Conservation (phyloP, 2,113 vertebrate genomes). For the Lota lota region DNA sequence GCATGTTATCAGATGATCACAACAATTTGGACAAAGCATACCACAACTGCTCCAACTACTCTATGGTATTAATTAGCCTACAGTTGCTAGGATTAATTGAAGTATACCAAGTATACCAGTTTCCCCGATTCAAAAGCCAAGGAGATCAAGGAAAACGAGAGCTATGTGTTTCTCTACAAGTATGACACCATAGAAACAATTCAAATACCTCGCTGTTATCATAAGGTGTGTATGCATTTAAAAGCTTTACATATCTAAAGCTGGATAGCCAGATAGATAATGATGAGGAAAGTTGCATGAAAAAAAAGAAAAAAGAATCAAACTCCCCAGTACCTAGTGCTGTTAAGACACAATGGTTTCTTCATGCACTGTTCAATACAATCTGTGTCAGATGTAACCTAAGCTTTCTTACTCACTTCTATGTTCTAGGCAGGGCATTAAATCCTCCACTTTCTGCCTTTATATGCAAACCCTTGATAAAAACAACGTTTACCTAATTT, state of each 20-base stretch:
- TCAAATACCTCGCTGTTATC: conserved; percentile 5
- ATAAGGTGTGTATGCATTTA: conserved; percentile 37
- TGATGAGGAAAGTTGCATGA: neutral
- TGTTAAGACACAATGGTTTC: neutral
- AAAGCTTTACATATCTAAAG: too few species aligned
- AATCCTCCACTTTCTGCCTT: too few species aligned
- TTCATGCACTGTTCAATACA: neutral
- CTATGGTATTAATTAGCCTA: neutral
- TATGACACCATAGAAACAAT: neutral
- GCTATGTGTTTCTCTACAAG: too few species aligned
- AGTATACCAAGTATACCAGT: neutral
- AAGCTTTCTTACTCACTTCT: too few species aligned
- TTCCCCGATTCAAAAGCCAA: neutral
- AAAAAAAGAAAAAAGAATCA: neutral
- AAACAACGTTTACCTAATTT: neutral
- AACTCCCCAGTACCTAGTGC: neutral
- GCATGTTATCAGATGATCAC: conserved; percentile 10
- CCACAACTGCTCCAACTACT: neutral
- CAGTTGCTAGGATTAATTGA: neutral
- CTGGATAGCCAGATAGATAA: too few species aligned
- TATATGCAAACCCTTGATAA: neutral
- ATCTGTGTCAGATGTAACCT: too few species aligned
- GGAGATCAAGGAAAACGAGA: neutral
- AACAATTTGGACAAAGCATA: neutral
- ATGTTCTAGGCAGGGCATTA: too few species aligned